Evolutionary conservation across 37 sponge, comb jelly and placozoan genomes (phyloP).

Genomic region (Spongia lamella): DNA sequence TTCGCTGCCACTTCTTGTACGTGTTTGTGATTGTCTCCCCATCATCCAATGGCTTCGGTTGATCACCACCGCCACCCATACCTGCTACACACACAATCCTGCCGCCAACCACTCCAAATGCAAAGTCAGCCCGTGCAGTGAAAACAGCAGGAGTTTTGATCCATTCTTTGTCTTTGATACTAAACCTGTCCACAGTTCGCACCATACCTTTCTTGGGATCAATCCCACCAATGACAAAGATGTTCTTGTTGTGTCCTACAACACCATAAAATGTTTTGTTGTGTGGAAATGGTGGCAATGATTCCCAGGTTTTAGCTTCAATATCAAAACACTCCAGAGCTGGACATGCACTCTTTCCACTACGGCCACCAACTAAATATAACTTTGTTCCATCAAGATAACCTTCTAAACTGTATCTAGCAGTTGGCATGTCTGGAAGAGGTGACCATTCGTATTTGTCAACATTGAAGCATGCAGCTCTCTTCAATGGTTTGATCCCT

Average conservation of each 20-base stretch:
- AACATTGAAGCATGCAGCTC: constrained; percentile 52
- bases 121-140: constrained; percentile 52
- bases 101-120: constrained; percentile 49
- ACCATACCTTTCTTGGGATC: constrained; percentile 49
- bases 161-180: constrained; percentile 62
- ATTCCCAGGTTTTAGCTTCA: constrained; percentile 74
- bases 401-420: constrained; percentile 51
- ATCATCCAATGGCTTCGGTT: constrained; percentile 19
- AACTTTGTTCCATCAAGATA: constrained; percentile 56
- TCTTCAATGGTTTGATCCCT: constrained; percentile 40
- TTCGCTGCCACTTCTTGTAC: constrained; percentile 30
- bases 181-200: constrained; percentile 64
- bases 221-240: constrained; percentile 70
- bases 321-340: constrained; percentile 59
- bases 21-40: constrained; percentile 29
- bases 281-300: constrained; percentile 42
- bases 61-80: constrained; percentile 29
- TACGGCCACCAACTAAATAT: constrained; percentile 64
- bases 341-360: constrained; percentile 32
- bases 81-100: constrained; percentile 60
- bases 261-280: constrained; percentile 59
- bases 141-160: constrained; percentile 36
- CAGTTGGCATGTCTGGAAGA: constrained; percentile 51
- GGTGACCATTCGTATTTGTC: constrained; percentile 48
- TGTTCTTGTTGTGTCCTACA: constrained; percentile 41